A percentile compares a stretch with the other conserved stretches of the same genome.
These are phyloP conservation scores for Zaprionus gabonicus DNA, from an alignment of 1,140 invertebrate species.

Conservation along the genomic window DNA sequence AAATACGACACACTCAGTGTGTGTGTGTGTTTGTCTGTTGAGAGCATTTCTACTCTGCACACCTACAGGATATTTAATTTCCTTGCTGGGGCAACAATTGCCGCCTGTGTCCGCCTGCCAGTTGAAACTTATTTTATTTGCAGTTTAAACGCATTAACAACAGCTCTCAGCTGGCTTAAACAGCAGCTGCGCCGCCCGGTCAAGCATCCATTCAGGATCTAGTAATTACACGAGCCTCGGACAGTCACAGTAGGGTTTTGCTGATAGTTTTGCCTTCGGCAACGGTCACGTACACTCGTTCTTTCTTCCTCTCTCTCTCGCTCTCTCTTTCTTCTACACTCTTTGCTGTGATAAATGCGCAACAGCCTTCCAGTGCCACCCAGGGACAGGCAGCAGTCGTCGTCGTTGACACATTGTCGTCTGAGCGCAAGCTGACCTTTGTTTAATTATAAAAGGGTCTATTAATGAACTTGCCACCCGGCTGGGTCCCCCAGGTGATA, in stretches of 20 bases:
- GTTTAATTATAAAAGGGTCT: conserved; percentile 68
- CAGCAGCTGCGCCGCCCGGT: background rate
- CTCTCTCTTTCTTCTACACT: background rate
- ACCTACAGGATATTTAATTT: conserved; percentile 72
- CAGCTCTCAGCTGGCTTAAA: conserved; percentile 19
- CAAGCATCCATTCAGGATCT: conserved; percentile 18
- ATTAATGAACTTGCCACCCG: conserved; percentile 55
- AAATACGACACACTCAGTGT: conserved; percentile 27
- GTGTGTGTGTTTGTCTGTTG: conserved; percentile 12
- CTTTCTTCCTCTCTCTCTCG: background rate
- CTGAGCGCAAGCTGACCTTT: conserved; percentile 48
- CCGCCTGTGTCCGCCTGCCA: conserved; percentile 38
- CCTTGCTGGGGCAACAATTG: conserved; percentile 34
- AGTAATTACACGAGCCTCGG: conserved; percentile 53
- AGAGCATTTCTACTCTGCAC: background rate
- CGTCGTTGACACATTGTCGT: conserved; percentile 65
- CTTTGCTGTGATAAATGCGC: conserved; percentile 55
- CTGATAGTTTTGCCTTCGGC: conserved; percentile 11
- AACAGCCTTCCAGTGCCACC: conserved; percentile 10
- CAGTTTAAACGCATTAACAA: conserved; percentile 46
- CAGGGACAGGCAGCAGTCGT: conserved; percentile 2
- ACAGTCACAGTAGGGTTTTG: conserved; percentile 29
- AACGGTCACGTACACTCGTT: conserved; percentile 56
- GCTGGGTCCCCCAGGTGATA: conserved; percentile 8
- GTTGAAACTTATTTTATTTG: conserved; percentile 38